Evolutionary conservation across 2,113 vertebrate genomes (phyloP), one percentile per base, ranked within the genome.

Genomic region (Salvator merianae): DNA sequence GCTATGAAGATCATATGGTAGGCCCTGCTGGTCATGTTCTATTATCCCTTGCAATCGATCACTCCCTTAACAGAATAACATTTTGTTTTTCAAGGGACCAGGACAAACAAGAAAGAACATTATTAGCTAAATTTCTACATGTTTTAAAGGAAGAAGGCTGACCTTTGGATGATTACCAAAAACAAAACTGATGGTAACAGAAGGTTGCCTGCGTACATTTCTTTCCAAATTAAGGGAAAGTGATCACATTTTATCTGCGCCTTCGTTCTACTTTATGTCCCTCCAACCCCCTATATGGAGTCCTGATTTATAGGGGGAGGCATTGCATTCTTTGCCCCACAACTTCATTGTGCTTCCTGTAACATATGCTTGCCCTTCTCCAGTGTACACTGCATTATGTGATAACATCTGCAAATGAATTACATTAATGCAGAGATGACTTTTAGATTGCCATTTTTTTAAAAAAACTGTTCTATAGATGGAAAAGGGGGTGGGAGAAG

Each of bases 321-420:
- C 83, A 16, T 80, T 72, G 66, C 34, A 63, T 83, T 84, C 63
- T 2, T 69, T 83, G 26, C 82, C 30, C 47, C 4, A 59, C 77
- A 78, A 82, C 63, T 38, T 38, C 30, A 68, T 88, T 36, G 30
- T 18, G 3, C 7, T n/a, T 59, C 66, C 43, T 82, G 68, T 69
- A 65, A 32, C 0, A n/a, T 8, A 13, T 12, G 55, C 38, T 80
- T 89, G 53, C 68, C 36, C 75, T 20, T 59, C 18, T 59, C 18
- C 32, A 6, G 8, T 13, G 24, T 81, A 26, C 63, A 30, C 16
- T 79, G 7, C 28, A 43, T 40, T 63, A n/a, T 72, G 28, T 6
- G 79, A 80, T 73, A 88, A 84, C 86, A 75, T 62, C 78, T 69
- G 69, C 88, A 90, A 89, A 38, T 89, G 83, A 79, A 87, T 77